Evolutionary conservation across 1,140 invertebrate genomes (phyloP).

Genomic region (Nebria ingens): DNA sequence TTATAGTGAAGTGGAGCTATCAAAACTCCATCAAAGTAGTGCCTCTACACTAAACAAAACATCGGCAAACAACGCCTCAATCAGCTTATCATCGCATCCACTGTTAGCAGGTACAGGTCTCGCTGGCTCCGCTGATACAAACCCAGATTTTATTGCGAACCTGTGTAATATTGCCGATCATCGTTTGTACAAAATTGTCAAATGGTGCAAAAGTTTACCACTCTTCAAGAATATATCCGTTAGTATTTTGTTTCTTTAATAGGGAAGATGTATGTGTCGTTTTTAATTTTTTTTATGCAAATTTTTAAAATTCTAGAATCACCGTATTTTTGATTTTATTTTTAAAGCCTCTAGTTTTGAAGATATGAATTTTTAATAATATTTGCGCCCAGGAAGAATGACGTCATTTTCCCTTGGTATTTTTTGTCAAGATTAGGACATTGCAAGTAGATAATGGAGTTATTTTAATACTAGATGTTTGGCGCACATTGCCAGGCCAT

Average conservation of each 20-base stretch:
- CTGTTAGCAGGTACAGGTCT: constrained; percentile 42
- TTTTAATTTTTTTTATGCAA: too few species aligned
- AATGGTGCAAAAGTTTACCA: constrained; percentile 95
- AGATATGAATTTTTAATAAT: too few species aligned
- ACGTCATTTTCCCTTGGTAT: too few species aligned
- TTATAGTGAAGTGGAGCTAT: constrained; percentile 64
- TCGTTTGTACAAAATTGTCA: constrained; percentile 92
- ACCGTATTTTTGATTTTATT: too few species aligned
- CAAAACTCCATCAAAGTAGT: constrained; percentile 39
- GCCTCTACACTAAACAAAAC: constrained; percentile 21
- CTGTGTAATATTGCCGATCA: constrained; percentile 91
- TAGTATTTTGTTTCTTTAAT: constrained; percentile 29
- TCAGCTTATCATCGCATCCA: constrained; percentile 41
- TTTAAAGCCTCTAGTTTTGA: too few species aligned
- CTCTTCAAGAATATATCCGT: constrained; percentile 93
- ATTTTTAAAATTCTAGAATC: too few species aligned
- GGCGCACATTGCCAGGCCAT: too few species aligned
- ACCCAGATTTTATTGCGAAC: constrained; percentile 75
- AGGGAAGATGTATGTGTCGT: too few species aligned
- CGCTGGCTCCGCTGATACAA: constrained; percentile 53
- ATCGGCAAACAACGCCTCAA: constrained; percentile 27
- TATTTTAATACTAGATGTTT: too few species aligned
- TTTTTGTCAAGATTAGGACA: too few species aligned
- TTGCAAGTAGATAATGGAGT: too few species aligned
- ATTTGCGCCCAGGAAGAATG: too few species aligned